Conservation (phyloP, 2,797 vertebrate species). For the Odontamblyopus lacepedii region DNA sequence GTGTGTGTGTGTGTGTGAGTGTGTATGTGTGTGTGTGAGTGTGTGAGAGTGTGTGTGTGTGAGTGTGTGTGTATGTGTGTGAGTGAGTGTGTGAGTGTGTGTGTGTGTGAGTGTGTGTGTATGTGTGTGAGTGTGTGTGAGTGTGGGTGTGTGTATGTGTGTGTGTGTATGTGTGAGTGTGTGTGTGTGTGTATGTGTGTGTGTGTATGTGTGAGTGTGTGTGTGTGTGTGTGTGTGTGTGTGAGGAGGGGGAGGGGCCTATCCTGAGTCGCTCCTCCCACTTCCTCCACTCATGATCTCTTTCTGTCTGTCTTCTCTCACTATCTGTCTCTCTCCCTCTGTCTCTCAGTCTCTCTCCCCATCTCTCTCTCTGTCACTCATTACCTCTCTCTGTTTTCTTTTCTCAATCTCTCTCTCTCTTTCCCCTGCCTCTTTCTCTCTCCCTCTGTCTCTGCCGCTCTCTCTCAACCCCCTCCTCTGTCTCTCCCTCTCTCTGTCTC, state of each 20-base stretch:
- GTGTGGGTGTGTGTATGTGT: slow-evolving; percentile 25
- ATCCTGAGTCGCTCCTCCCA: slow-evolving; percentile 61
- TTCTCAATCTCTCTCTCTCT: not conserved
- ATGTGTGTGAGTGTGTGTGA: no score
- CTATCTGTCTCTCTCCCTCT: not conserved
- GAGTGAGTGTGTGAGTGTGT: slow-evolving; percentile 21
- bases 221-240: slow-evolving; percentile 17
- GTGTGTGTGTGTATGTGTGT: slow-evolving; percentile 6
- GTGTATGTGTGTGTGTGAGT: slow-evolving; percentile 19
- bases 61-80: slow-evolving; percentile 31
- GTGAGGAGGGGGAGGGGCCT: not conserved
- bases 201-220: slow-evolving; percentile 43
- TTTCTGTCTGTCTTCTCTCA: not conserved
- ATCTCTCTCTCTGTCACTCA: not conserved
- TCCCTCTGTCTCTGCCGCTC: no score
- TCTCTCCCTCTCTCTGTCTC: slow-evolving; percentile 16
- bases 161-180: slow-evolving; percentile 29
- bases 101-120: slow-evolving; percentile 7
- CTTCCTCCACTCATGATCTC: slow-evolving; percentile 56
- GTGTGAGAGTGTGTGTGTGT: slow-evolving; percentile 6
- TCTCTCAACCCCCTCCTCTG: no score
- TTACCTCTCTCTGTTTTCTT: no score
- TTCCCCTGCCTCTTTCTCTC: not conserved
- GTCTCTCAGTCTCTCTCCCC: slow-evolving; percentile 5
- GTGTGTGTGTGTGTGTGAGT: slow-evolving; percentile 16